These are phyloP conservation scores for Battus philenor DNA, from an alignment of 1,140 invertebrate genomes.

Conservation along the genomic window DNA sequence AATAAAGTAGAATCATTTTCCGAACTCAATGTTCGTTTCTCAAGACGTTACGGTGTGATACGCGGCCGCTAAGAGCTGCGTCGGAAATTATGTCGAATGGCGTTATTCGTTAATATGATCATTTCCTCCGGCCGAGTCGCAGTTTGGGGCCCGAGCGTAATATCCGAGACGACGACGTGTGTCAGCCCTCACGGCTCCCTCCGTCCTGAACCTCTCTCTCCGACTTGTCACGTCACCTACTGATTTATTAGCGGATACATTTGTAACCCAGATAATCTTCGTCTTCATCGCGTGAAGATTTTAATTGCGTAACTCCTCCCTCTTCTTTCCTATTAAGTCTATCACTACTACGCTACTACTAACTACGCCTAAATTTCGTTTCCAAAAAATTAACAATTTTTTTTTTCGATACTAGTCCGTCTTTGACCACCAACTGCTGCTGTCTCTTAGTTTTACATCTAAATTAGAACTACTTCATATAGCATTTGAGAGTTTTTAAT, in stretches of 20 bases:
- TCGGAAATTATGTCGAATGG: conserved; percentile 33
- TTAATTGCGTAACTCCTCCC: too few species aligned
- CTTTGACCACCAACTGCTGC: too few species aligned
- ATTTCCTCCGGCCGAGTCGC: conserved; percentile 17
- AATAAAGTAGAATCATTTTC: too few species aligned
- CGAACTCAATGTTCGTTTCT: too few species aligned
- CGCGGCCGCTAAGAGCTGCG: conserved; percentile 14
- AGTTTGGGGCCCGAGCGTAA: conserved; percentile 5
- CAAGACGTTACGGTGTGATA: background rate
- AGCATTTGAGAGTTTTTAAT: too few species aligned
- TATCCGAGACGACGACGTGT: conserved; percentile 11
- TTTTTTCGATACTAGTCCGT: background rate
- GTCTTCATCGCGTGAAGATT: too few species aligned
- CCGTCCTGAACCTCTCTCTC: background rate
- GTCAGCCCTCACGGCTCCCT: background rate
- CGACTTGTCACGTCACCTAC: too few species aligned
- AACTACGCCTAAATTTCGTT: background rate
- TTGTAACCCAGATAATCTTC: too few species aligned
- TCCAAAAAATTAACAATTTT: background rate
- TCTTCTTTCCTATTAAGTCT: too few species aligned
- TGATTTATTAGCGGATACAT: background rate
- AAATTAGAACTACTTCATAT: too few species aligned
- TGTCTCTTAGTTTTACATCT: too few species aligned
- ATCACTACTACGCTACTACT: background rate
- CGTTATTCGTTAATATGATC: conserved; percentile 29